These are phyloP conservation scores for Parambassis ranga DNA, from an alignment of 2,797 vertebrate species.

Conservation along the genomic window DNA sequence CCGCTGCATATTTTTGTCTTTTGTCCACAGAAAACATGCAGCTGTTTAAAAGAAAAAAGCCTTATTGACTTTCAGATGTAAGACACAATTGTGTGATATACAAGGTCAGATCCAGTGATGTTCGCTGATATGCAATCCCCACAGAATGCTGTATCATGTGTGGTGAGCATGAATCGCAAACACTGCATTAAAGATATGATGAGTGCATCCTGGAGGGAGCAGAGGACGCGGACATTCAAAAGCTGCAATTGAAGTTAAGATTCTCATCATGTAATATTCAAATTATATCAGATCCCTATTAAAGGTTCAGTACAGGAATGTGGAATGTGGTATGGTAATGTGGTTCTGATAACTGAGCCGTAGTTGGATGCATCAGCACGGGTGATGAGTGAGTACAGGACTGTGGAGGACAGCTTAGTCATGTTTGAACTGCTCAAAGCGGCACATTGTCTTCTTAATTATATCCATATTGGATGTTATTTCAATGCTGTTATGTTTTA, in stretches of 20 bases:
- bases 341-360: no score
- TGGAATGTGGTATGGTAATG: no score
- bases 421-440: no score
- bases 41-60: slow-evolving; percentile 35
- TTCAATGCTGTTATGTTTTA: no score
- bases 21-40: slow-evolving; percentile 49
- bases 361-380: no score
- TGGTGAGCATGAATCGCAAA: slow-evolving; percentile 58
- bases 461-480: no score
- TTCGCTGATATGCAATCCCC: slow-evolving; percentile 56
- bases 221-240: slow-evolving; percentile 23
- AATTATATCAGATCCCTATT: no score
- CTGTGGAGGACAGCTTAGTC: no score
- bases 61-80: slow-evolving; percentile 64
- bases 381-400: no score
- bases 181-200: slow-evolving; percentile 42
- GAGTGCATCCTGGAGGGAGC: slow-evolving; percentile 26
- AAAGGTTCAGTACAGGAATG: no score
- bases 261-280: no score
- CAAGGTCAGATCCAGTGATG: slow-evolving; percentile 59
- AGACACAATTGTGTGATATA: slow-evolving; percentile 36
- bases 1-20: slow-evolving; percentile 40
- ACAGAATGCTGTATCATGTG: slow-evolving; percentile 48
- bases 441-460: no score
- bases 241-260: background rate